Percentiles rank a stretch among this genome's conserved stretches.
These are phyloP conservation scores for Diplodus sargus DNA, from an alignment of 2,797 vertebrate species.

Conservation along the genomic window DNA sequence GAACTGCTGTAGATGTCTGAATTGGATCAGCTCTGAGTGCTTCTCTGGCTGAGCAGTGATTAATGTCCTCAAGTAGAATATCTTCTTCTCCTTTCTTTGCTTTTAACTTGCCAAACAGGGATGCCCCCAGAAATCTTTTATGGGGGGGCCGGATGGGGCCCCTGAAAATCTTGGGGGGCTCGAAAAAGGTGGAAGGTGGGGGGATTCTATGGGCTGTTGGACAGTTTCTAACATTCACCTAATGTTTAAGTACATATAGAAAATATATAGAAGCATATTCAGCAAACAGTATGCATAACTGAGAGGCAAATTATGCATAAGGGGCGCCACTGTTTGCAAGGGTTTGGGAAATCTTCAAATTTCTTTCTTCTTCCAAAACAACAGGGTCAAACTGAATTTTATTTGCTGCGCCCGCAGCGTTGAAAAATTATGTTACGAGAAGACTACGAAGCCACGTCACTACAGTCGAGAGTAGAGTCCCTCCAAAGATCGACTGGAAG, in stretches of 20 bases:
- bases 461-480: neutral
- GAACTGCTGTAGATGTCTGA: slow-evolving; percentile 8
- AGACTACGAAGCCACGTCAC: neutral
- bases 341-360: neutral
- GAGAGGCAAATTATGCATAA: too few relatives aligned
- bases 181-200: too few relatives aligned
- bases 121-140: too few relatives aligned
- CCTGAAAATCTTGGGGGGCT: too few relatives aligned
- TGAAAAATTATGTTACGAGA: neutral
- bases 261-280: too few relatives aligned
- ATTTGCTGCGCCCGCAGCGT: neutral
- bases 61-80: neutral
- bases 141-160: too few relatives aligned
- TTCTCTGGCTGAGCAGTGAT: slow-evolving; percentile 7
- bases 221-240: too few relatives aligned
- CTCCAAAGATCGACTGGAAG: slow-evolving; percentile 1
- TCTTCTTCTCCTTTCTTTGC: neutral
- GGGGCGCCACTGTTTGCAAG: neutral
- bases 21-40: neutral
- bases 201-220: too few relatives aligned
- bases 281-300: too few relatives aligned
- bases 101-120: neutral
- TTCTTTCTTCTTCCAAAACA: neutral
- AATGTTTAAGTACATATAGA: too few relatives aligned
- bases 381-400: neutral